These are phyloP conservation scores for Ascidia mentula DNA, from an alignment of 23 tunicate genomes.

Conservation along the genomic window DNA sequence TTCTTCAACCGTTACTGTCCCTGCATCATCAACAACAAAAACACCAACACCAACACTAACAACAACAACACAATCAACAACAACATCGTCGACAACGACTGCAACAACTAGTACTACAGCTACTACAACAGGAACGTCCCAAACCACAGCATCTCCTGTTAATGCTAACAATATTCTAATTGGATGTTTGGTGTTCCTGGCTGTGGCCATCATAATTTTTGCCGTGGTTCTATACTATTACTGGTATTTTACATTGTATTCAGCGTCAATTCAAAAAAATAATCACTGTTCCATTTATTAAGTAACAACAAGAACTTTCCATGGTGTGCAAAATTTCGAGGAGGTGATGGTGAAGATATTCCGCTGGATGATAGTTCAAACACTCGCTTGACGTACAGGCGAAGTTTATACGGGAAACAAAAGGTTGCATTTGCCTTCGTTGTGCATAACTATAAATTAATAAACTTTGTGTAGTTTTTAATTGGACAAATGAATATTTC, in stretches of 20 bases:
- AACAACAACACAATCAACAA: conserved; percentile 1
- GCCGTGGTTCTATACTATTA: conserved; percentile 43
- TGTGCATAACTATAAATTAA: not conserved
- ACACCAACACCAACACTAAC: no score
- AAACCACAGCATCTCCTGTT: not conserved
- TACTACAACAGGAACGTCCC: not conserved
- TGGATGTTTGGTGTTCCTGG: conserved; percentile 24
- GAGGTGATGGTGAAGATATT: conserved; percentile 6
- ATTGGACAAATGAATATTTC: conserved; percentile 53
- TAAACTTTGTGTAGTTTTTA: conserved; percentile 26
- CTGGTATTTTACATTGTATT: conserved; percentile 22
- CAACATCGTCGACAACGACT: not conserved
- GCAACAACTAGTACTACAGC: not conserved
- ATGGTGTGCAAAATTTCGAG: conserved; percentile 1
- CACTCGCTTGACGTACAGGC: conserved; percentile 16
- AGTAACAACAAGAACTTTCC: conserved; percentile 15
- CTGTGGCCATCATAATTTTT: conserved; percentile 38
- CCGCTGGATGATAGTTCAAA: not conserved
- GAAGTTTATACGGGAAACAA: conserved; percentile 21
- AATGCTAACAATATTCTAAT: conserved; percentile 11
- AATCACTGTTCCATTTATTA: not conserved
- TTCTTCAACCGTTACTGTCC: not conserved
- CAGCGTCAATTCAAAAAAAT: not conserved
- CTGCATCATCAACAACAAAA: not conserved
- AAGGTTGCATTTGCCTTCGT: not conserved